Percentiles rank a stretch among this genome's conserved stretches.
These are phyloP conservation scores for Pachliopta kotzebuea DNA, from an alignment of 2,888 invertebrate genomes.

Conservation along the genomic window DNA sequence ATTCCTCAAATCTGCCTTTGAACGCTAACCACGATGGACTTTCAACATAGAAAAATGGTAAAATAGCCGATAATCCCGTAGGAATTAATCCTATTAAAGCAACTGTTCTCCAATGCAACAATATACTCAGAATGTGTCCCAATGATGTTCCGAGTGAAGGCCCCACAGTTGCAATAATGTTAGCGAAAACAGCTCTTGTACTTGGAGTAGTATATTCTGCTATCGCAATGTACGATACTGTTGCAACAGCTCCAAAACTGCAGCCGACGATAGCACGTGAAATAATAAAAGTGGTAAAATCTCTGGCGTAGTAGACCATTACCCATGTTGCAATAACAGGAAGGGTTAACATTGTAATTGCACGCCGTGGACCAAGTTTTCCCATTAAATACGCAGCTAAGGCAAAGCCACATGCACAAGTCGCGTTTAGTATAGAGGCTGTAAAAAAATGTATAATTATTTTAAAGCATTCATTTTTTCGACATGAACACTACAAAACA, in stretches of 20 bases:
- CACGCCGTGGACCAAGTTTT: constrained; percentile 29
- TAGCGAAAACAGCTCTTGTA: constrained; percentile 9
- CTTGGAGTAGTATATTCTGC: constrained; percentile 30
- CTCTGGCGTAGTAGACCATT: constrained; percentile 30
- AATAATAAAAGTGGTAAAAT: constrained; percentile 24
- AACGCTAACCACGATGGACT: constrained; percentile 40
- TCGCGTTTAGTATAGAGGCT: constrained; percentile 33
- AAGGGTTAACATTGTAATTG: constrained; percentile 26
- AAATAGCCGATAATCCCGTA: constrained; percentile 30
- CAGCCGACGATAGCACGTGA: constrained; percentile 33
- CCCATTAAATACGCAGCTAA: constrained; percentile 30
- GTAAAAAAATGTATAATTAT: constrained; percentile 13
- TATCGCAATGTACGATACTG: constrained; percentile 20
- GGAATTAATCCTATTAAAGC: constrained; percentile 36
- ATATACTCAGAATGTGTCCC: constrained; percentile 33
- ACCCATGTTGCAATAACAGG: constrained; percentile 32
- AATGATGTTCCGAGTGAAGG: constrained; percentile 31
- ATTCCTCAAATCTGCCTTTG: constrained; percentile 38
- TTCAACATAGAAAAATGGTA: constrained; percentile 38
- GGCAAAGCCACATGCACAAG: constrained; percentile 29
- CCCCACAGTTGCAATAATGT: constrained; percentile 25
- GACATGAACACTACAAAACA: too few species aligned
- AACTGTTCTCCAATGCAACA: constrained; percentile 35
- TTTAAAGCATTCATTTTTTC: too few species aligned
- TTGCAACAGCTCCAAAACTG: constrained; percentile 32